Evolutionary conservation across 2,888 invertebrate genomes (phyloP), one percentile per base, ranked within the genome.

Genomic region (Loripinus fragilis): DNA sequence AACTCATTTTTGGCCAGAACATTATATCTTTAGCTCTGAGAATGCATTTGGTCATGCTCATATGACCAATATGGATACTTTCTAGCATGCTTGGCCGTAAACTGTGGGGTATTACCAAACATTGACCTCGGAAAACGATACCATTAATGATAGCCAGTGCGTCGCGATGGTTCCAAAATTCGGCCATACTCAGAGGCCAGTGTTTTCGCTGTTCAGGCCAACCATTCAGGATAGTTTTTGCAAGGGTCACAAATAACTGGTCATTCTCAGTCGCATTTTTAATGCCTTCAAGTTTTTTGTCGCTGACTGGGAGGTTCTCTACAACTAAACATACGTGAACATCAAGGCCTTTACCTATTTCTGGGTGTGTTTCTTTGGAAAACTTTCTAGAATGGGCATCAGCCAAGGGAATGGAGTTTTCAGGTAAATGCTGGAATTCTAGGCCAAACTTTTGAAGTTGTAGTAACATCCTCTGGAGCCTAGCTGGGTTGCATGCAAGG

Each of bases 181-280:
- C 71, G 0, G 38, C 8, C 25, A 77, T 70, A 8, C n/a, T n/a
- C n/a, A 35, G 17, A 30, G 74, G 64, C n/a, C 76, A 71, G 0
- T 71, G n/a, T 45, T 23, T 25, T 23, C 69, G 45, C 20, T 45
- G 35, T 23, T 74, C 71, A 35, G 79, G 79, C 81, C 84, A 81
- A 12, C 81, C 79, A 0, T 79, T 25, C 7, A 42, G 7, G 45
- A 84, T 77, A 69, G 69, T 68, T 42, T 50, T 17, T 69, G 60
- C 74, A 17, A 79, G 45, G 0, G 17, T 66, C 30, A 28, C 35
- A 35, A 74, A 64, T 41, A 77, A 77, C 10, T 66, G 17, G 42
- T 80, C 77, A 35, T 55, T 67, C 1, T n/a, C 20, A 8, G 68
- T 74, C 41, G 30, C 77, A 5, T 17, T n/a, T 30, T 64, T 20